A percentile compares a stretch with the other conserved stretches of the same genome.
These are phyloP conservation scores for Clitarchus hookeri DNA, from an alignment of 2,888 invertebrate species.

Conservation along the genomic window DNA sequence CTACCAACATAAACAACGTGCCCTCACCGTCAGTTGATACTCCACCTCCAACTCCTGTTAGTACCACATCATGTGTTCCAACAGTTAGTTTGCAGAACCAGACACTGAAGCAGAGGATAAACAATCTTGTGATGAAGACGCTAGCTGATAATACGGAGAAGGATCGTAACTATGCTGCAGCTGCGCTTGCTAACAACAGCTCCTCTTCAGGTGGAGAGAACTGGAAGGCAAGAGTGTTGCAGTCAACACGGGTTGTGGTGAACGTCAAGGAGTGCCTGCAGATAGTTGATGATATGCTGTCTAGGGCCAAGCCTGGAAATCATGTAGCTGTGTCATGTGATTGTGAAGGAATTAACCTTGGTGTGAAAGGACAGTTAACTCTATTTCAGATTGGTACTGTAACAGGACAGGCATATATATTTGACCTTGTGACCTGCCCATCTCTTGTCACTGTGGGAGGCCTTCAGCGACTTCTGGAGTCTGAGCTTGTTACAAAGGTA, in stretches of 20 bases:
- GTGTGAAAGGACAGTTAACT: slow-evolving; percentile 85
- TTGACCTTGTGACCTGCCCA: slow-evolving; percentile 86
- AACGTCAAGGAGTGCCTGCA: slow-evolving; percentile 77
- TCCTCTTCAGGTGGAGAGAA: slow-evolving; percentile 65
- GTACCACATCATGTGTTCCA: slow-evolving; percentile 29
- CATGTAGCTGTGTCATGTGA: slow-evolving; percentile 79
- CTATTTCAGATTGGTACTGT: slow-evolving; percentile 83
- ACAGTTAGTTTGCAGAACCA: slow-evolving; percentile 63
- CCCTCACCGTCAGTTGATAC: background rate
- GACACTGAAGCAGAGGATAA: slow-evolving; percentile 85
- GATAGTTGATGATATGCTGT: slow-evolving; percentile 58
- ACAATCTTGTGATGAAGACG: slow-evolving; percentile 85
- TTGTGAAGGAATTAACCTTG: slow-evolving; percentile 92
- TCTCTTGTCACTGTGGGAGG: slow-evolving; percentile 77
- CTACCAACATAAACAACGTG: slow-evolving; percentile 23
- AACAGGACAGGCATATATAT: slow-evolving; percentile 81
- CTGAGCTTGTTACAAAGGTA: slow-evolving; percentile 80
- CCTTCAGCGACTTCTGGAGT: slow-evolving; percentile 78
- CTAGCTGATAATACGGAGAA: slow-evolving; percentile 81
- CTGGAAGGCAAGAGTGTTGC: slow-evolving; percentile 80
- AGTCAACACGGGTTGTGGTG: slow-evolving; percentile 80
- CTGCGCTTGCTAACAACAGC: slow-evolving; percentile 56
- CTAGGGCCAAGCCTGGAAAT: slow-evolving; percentile 47
- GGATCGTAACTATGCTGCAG: slow-evolving; percentile 58
- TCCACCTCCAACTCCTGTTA: slow-evolving; percentile 5